Evolutionary conservation across 2,888 invertebrate genomes (phyloP).

Genomic region (Lissonota sp.): DNA sequence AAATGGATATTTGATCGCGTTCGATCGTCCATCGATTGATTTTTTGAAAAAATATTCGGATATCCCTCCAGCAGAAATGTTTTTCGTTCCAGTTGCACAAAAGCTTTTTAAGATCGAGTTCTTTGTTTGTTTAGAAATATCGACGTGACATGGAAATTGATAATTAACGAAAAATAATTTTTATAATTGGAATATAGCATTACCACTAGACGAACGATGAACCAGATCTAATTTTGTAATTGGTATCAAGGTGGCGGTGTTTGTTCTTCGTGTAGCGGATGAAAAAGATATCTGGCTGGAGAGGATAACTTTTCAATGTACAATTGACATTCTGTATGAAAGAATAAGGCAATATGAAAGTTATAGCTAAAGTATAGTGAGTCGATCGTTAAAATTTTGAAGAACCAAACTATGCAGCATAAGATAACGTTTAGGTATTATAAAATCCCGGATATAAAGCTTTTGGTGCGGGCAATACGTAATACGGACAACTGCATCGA

Average conservation of each 20-base stretch:
- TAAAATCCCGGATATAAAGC: slow-evolving; percentile 78
- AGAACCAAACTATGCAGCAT: slow-evolving; percentile 26
- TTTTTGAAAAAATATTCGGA: neutral
- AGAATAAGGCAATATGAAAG: neutral
- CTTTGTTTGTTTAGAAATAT: slow-evolving; percentile 3
- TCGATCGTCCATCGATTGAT: neutral
- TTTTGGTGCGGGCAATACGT: slow-evolving; percentile 81
- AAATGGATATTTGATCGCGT: neutral
- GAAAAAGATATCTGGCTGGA: slow-evolving; percentile 36
- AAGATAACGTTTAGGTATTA: slow-evolving; percentile 68
- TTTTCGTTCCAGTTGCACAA: neutral
- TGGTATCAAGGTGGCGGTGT: slow-evolving; percentile 26
- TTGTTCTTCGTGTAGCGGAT: neutral
- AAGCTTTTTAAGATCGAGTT: neutral
- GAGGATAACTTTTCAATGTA: neutral
- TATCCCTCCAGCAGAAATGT: slow-evolving; percentile 22
- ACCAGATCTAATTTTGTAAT: neutral
- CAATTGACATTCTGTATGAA: slow-evolving; percentile 3
- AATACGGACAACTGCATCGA: slow-evolving; percentile 26
- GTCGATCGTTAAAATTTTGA: slow-evolving; percentile 45
- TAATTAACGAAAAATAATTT: neutral
- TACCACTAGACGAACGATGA: neutral
- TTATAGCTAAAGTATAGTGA: neutral
- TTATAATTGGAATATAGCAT: too few relatives aligned
- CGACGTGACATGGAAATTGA: neutral